Conservation (phyloP, 2,888 invertebrate genomes). For the Cetonia aurata region DNA sequence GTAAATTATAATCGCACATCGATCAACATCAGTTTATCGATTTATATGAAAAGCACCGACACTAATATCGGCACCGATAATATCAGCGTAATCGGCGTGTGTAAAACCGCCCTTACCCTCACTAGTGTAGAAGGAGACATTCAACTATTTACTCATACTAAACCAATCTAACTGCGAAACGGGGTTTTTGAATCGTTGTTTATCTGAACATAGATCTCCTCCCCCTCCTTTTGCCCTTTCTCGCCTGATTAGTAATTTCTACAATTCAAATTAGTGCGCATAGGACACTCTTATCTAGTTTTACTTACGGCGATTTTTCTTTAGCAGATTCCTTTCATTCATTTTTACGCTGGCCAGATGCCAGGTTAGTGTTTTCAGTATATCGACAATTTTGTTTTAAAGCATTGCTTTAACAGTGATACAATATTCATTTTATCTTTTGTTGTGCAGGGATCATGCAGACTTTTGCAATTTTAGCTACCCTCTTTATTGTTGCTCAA, state of each 20-base stretch:
- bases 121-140: conserved; percentile 90
- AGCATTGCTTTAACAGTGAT: background rate
- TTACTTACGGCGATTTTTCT: conserved; percentile 35
- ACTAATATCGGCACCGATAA: no score
- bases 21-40: no score
- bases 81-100: no score
- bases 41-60: no score
- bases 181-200: conserved; percentile 30
- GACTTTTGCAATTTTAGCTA: conserved; percentile 68
- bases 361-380: conserved; percentile 59
- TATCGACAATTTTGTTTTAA: background rate
- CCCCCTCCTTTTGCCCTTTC: conserved; percentile 33
- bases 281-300: conserved; percentile 44
- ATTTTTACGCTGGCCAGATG: conserved; percentile 68
- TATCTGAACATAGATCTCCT: conserved; percentile 22
- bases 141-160: conserved; percentile 52
- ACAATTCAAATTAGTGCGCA: conserved; percentile 48
- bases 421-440: conserved; percentile 31
- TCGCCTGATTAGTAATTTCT: conserved; percentile 49
- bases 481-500: conserved; percentile 65
- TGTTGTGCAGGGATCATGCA: conserved; percentile 68
- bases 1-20: no score
- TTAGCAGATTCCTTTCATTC: conserved; percentile 55
- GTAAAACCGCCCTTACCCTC: conserved; percentile 88
- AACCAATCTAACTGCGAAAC: conserved; percentile 41